Evolutionary conservation across 92 coral and sea anemone species (phyloP), one percentile per base, ranked within the genome.

Genomic region (Anthopleura xanthogrammica): DNA sequence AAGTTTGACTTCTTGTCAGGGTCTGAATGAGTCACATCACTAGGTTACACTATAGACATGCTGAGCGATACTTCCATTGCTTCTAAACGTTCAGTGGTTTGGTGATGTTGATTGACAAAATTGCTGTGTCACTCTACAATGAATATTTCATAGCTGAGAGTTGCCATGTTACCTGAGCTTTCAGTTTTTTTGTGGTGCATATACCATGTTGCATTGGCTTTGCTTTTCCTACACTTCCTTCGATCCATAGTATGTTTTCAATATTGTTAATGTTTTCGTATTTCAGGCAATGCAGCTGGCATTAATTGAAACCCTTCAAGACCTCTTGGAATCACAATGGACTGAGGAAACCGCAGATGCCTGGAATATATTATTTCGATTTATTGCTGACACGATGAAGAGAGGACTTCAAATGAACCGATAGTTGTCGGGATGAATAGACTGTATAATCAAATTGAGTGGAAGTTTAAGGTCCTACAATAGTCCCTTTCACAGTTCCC

Each of bases 321-420:
- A 93, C 24, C 80, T 89, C 7, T 79, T 93, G 54, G 80, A 89
- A 60, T 77, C 85, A 16, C 94, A 93, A 62, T 93, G 97, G 97
- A 93, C 97, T 6, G 78, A 76, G 1, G 97, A 89, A 55, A 92
- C 92, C 36, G 92, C 86, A 8, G 91, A 87, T 71, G 94, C 97
- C 48, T 93, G 97, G 97, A 91, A 91, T 52, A 88, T 78, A 4
- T 94, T 93, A 40, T 93, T 89, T 66, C 89, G 82, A n/a, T 93
- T 88, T 77, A 91, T 93, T 56, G 93, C 94, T 22, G 84, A 85
- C 55, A 93, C 93, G 4, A 93, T 93, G 97, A 78, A 92, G 40
- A 85, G 90, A 42, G 97, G 97, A 36, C 86, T 93, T 20, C 85
- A 88, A 62, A n/a, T 20, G 29, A 20, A 62, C 9, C 7, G 70